Evolutionary conservation across 2,113 vertebrate species (phyloP).

Genomic region (Catharus fuscescens): DNA sequence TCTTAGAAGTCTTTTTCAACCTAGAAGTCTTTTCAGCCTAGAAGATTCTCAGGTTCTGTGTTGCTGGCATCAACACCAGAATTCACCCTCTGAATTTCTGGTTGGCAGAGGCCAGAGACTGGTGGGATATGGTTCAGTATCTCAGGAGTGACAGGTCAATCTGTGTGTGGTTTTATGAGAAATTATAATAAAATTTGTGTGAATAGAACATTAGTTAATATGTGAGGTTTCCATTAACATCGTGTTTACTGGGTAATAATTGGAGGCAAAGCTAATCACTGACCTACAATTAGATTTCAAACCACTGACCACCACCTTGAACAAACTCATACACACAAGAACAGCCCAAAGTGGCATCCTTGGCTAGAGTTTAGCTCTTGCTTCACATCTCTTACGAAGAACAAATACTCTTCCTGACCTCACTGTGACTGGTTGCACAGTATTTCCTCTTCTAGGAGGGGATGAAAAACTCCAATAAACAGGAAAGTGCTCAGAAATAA

Average conservation of each 20-base stretch:
- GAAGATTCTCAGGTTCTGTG: not conserved
- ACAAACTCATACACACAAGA: not conserved
- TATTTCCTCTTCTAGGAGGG: not conserved
- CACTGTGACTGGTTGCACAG: not conserved
- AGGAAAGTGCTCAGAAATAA: not conserved
- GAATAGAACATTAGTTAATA: not conserved
- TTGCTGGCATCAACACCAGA: not conserved
- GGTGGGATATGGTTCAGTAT: not conserved
- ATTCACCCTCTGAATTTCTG: not conserved
- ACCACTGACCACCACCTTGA: not conserved
- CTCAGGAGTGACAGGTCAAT: not conserved
- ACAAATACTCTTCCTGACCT: not conserved
- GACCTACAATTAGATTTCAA: not conserved
- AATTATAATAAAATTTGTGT: not conserved
- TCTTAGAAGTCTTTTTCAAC: not conserved
- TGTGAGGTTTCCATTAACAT: not conserved
- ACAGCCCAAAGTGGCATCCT: not conserved
- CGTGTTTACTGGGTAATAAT: not conserved
- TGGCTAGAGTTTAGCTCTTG: not conserved
- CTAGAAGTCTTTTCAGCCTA: not conserved
- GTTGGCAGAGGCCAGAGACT: not conserved
- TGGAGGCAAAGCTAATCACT: not conserved
- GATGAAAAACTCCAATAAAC: not conserved
- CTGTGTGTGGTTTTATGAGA: fast-evolving
- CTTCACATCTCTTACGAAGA: not conserved